A percentile compares a stretch with the other conserved stretches of the same genome.
phyloP scores from a whole-genome alignment of 2,113 vertebrate genomes.

The Siniperca chuatsi region DNA sequence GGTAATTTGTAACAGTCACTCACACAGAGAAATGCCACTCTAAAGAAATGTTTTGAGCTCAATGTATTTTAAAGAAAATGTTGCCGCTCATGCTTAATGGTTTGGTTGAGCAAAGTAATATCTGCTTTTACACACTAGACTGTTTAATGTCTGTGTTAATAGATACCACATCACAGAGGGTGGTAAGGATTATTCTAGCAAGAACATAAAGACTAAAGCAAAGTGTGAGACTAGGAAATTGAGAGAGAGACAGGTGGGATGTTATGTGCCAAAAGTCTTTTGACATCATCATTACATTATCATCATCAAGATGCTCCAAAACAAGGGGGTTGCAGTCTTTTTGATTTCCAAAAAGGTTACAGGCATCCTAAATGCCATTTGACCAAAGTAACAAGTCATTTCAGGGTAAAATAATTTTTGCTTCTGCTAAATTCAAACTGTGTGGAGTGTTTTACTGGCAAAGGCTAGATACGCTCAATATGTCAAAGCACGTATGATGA shows the following conservation, averaged over 20 bases:
- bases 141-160: not conserved
- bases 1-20: not conserved
- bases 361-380: not conserved
- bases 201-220: not conserved
- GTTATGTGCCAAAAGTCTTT: not conserved
- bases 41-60: slow-evolving; percentile 6
- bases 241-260: not conserved
- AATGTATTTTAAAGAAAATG: slow-evolving; percentile 9
- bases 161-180: not conserved
- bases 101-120: slow-evolving; percentile 7
- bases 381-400: not conserved
- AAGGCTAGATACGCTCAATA: not conserved
- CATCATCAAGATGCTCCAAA: not conserved
- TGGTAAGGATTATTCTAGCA: not conserved
- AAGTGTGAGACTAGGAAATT: not conserved
- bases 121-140: not conserved
- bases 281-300: not conserved
- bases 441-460: not conserved
- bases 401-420: not conserved
- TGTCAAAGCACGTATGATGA: not conserved
- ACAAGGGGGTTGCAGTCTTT: not conserved
- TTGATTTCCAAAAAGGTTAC: not conserved
- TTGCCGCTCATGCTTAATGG: not conserved
- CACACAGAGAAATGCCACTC: slow-evolving; percentile 9
- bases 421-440: not conserved